phyloP scores from a whole-genome alignment of 2,113 vertebrate species.

The Typhlomys cinereus region DNA sequence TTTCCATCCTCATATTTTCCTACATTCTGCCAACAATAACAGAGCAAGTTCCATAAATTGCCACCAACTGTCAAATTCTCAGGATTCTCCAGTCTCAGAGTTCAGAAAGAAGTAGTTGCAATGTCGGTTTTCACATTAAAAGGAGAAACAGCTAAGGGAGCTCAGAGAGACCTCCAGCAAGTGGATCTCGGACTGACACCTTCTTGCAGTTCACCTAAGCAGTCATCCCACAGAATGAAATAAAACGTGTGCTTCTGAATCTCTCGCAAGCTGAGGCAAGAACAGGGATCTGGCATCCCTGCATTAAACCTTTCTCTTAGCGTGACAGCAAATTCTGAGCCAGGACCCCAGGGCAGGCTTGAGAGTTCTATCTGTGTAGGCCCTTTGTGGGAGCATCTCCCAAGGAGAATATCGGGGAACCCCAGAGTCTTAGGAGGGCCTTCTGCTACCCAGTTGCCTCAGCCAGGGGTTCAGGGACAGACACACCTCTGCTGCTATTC shows the following conservation, averaged over 20 bases:
- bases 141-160: background rate
- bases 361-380: rapidly evolving
- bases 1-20: background rate
- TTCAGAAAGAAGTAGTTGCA: conserved; percentile 18
- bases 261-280: background rate
- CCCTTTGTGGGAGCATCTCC: background rate
- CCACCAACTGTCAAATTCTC: conserved; percentile 41
- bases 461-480: rapidly evolving
- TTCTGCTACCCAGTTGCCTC: rapidly evolving
- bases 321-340: background rate
- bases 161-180: conserved; percentile 23
- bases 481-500: rapidly evolving
- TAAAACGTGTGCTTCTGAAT: background rate
- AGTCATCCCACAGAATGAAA: background rate
- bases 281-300: background rate
- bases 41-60: conserved; percentile 47
- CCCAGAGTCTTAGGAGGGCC: rapidly evolving
- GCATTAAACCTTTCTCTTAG: background rate
- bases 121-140: background rate
- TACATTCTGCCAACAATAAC: conserved; percentile 21
- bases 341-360: rapidly evolving
- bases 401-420: background rate
- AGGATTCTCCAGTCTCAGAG: conserved; percentile 2
- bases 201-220: conserved; percentile 5
- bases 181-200: background rate